Evolutionary conservation across 2,888 invertebrate species (phyloP).

Genomic region (Coronaproctus castanopsis): DNA sequence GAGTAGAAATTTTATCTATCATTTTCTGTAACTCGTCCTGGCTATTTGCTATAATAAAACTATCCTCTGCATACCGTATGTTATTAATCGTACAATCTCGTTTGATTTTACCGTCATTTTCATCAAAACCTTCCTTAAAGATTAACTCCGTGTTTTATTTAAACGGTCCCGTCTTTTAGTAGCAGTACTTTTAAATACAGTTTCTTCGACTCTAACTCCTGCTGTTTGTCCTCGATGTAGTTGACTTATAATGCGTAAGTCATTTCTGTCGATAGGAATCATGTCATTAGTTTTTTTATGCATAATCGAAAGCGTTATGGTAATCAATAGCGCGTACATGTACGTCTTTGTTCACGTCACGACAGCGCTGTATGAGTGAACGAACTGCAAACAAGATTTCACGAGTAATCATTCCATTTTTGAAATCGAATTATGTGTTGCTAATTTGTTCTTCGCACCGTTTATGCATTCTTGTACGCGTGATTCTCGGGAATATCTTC

Average conservation of each 20-base stretch:
- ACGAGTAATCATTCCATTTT: background rate
- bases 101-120: no score
- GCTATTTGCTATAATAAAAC: no score
- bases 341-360: background rate
- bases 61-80: background rate
- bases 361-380: background rate
- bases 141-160: background rate
- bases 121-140: background rate
- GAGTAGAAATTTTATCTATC: no score
- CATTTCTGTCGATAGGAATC: background rate
- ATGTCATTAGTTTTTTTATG: no score
- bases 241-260: background rate
- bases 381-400: background rate
- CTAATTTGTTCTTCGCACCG: background rate
- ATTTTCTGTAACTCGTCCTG: no score
- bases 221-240: background rate
- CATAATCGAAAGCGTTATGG: background rate
- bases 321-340: background rate
- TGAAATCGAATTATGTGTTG: background rate
- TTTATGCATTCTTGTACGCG: background rate
- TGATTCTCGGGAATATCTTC: no score
- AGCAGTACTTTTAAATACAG: background rate
- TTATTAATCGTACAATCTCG: background rate
- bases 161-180: background rate
- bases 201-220: background rate